These are phyloP conservation scores for Cryptoleucopteryx plumbea DNA, from an alignment of 2,113 vertebrate species.

Conservation along the genomic window DNA sequence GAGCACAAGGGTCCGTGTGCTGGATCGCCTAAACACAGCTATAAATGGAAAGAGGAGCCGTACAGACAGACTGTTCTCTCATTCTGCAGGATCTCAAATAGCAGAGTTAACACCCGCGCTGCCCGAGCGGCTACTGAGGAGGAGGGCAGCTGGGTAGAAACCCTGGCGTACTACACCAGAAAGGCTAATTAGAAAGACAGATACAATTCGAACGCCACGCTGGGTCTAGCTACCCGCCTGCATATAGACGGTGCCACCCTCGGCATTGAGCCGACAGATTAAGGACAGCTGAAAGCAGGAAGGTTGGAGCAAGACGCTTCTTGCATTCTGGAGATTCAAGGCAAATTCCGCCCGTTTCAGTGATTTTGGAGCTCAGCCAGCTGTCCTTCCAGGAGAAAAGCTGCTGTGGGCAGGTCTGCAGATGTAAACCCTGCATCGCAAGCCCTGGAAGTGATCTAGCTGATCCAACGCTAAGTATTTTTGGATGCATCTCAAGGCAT, in stretches of 20 bases:
- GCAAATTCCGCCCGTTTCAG: background rate
- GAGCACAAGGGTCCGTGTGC: background rate
- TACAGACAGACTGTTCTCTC: background rate
- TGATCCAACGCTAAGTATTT: fast-evolving
- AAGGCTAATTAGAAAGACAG: background rate
- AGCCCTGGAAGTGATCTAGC: fast-evolving
- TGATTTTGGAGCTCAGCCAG: background rate
- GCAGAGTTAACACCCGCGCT: background rate
- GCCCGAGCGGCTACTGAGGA: background rate
- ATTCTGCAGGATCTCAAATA: background rate
- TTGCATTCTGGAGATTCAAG: background rate
- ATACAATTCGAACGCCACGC: background rate
- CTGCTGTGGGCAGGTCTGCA: background rate
- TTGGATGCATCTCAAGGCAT: fast-evolving
- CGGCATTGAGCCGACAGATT: fast-evolving
- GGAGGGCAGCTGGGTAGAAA: background rate
- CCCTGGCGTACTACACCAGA: fast-evolving
- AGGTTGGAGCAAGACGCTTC: background rate
- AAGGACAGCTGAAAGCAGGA: background rate
- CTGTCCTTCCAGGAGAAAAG: background rate
- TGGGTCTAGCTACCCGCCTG: background rate
- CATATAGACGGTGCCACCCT: background rate
- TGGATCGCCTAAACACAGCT: background rate
- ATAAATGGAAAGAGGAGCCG: conserved; percentile 30
- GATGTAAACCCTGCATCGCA: fast-evolving